A percentile compares a stretch with the other conserved stretches of the same genome.
phyloP scores from a whole-genome alignment of 1,140 invertebrate species.

The Drosophila pandora region DNA sequence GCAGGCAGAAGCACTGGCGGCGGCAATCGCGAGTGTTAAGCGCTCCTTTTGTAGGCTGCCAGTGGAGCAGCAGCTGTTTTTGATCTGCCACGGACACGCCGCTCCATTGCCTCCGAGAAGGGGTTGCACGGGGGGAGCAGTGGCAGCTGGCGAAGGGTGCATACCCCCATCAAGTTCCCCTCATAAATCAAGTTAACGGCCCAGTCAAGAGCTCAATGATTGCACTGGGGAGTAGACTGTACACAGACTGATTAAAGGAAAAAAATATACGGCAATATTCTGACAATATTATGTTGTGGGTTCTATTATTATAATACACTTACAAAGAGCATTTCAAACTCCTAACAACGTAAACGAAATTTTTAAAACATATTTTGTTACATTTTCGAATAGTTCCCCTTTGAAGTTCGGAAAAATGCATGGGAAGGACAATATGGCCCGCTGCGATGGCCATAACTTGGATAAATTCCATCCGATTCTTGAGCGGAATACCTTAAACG shows the following conservation, averaged over 20 bases:
- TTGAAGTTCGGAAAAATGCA: no score
- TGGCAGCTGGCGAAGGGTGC: slow-evolving; percentile 1
- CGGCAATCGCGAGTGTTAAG: slow-evolving; percentile 73
- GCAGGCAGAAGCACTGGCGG: slow-evolving; percentile 27
- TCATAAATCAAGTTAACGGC: slow-evolving; percentile 61
- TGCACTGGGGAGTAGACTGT: slow-evolving; percentile 20
- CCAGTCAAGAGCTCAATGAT: slow-evolving; percentile 27
- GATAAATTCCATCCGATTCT: no score
- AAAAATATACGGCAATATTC: neutral
- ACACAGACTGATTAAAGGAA: neutral
- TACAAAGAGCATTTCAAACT: slow-evolving; percentile 1
- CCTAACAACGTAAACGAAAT: no score
- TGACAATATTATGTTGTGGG: neutral
- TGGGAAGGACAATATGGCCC: no score
- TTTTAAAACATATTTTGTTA: no score
- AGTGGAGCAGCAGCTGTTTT: slow-evolving; percentile 64
- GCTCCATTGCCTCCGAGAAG: slow-evolving; percentile 38
- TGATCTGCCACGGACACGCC: slow-evolving; percentile 72
- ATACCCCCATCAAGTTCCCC: slow-evolving; percentile 11
- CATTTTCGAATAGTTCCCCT: no score
- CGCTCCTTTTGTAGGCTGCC: slow-evolving; percentile 46
- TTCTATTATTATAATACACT: no score
- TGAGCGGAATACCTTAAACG: no score
- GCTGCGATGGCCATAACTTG: no score
- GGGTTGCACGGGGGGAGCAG: slow-evolving; percentile 13